Evolutionary conservation across 2,888 invertebrate species (phyloP).

Genomic region (Ptychoptera albimana): DNA sequence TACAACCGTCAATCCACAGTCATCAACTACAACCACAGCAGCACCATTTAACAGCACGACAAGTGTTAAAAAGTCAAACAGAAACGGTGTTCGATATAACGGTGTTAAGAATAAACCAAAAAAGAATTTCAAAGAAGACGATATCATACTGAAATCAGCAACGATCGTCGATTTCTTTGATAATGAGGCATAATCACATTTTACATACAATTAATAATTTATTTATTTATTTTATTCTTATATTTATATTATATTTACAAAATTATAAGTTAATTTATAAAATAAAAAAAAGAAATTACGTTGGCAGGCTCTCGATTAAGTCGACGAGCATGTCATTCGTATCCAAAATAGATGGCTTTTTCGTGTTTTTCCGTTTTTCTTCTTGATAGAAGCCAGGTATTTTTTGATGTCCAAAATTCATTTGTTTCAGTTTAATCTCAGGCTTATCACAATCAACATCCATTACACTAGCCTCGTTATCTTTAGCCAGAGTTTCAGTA

Average conservation of each 20-base stretch:
- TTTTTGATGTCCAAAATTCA: conserved; percentile 3
- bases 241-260: no score
- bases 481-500: neutral
- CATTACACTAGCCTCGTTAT: neutral
- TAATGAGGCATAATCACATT: conserved; percentile 1
- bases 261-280: no score
- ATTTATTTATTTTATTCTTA: conserved; percentile 4
- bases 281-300: neutral
- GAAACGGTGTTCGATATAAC: no score
- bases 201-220: neutral
- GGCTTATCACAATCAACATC: neutral
- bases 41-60: no score
- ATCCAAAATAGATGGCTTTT: neutral
- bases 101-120: neutral
- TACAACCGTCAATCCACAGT: no score
- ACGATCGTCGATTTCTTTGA: neutral
- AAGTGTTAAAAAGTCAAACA: no score
- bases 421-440: neutral
- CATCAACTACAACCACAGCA: no score
- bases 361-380: neutral
- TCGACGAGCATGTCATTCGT: conserved; percentile 1
- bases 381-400: neutral
- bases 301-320: conserved; percentile 2
- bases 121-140: neutral
- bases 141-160: neutral